Percentiles rank a stretch among this genome's conserved stretches.
Conservation (phyloP, 2,888 invertebrate genomes). For the Cephus rjabovi region DNA sequence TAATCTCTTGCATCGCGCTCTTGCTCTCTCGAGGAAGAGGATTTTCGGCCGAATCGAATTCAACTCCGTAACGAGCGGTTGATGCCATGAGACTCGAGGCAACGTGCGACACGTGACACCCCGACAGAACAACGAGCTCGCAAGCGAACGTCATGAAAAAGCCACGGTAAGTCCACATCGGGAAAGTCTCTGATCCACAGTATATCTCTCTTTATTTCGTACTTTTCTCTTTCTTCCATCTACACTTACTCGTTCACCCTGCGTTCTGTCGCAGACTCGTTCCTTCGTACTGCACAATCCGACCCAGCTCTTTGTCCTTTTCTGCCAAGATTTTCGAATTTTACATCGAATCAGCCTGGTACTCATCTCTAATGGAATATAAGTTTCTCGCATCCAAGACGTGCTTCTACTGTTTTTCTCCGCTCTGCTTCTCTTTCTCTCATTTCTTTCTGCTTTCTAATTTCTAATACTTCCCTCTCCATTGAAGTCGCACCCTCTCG, state of each 20-base stretch:
- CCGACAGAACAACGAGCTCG: slow-evolving; percentile 40
- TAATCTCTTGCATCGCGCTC: too few relatives aligned
- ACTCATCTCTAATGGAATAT: too few relatives aligned
- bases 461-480: too few relatives aligned
- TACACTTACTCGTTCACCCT: slow-evolving; percentile 15
- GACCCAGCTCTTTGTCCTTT: neutral
- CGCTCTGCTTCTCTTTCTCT: neutral
- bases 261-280: slow-evolving; percentile 25
- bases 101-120: slow-evolving; percentile 53
- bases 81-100: slow-evolving; percentile 52
- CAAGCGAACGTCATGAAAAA: slow-evolving; percentile 53
- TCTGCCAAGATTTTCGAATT: too few relatives aligned
- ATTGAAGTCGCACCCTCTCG: too few relatives aligned
- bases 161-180: slow-evolving; percentile 51
- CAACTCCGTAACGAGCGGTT: slow-evolving; percentile 10
- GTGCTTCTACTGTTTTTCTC: neutral
- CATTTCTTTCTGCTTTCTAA: too few relatives aligned
- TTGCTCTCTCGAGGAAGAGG: slow-evolving; percentile 6
- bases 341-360: too few relatives aligned
- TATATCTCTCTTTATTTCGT: neutral
- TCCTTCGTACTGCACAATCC: slow-evolving; percentile 10
- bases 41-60: slow-evolving; percentile 9
- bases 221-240: neutral
- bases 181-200: slow-evolving; percentile 1
- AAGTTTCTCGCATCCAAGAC: too few relatives aligned